Conservation (phyloP, 1,140 invertebrate species). For the Lordiphosa mommai region DNA sequence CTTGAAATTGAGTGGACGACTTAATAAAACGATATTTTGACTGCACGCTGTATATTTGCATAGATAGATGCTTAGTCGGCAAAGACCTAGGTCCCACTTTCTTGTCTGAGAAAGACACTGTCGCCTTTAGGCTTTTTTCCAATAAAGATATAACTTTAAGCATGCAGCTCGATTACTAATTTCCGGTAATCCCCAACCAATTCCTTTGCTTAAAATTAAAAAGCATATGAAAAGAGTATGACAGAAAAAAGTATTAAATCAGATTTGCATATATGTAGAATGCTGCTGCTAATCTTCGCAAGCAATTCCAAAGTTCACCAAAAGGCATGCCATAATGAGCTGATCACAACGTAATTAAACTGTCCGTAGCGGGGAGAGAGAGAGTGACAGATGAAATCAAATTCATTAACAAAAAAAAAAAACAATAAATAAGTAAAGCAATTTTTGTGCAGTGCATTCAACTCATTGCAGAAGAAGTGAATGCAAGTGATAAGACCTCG, state of each 20-base stretch:
- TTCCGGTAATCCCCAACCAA: background rate
- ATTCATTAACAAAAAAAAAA: slow-evolving; percentile 20
- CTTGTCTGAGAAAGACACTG: too few relatives aligned
- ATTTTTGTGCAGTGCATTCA: slow-evolving; percentile 59
- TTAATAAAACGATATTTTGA: too few relatives aligned
- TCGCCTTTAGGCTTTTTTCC: too few relatives aligned
- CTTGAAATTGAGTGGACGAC: too few relatives aligned
- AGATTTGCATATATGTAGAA: slow-evolving; percentile 41
- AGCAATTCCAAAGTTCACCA: slow-evolving; percentile 63
- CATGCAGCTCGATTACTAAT: slow-evolving; percentile 8
- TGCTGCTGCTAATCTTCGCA: slow-evolving; percentile 48
- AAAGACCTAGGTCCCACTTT: too few relatives aligned
- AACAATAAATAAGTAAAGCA: background rate
- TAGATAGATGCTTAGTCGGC: too few relatives aligned
- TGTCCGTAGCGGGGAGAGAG: background rate
- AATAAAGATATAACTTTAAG: too few relatives aligned
- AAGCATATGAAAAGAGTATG: slow-evolving; percentile 17
- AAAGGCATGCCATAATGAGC: slow-evolving; percentile 43
- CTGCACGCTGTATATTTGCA: too few relatives aligned
- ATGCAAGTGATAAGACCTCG: slow-evolving; percentile 49
- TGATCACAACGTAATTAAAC: slow-evolving; percentile 42
- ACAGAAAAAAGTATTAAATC: slow-evolving; percentile 24
- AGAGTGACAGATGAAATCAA: slow-evolving; percentile 10
- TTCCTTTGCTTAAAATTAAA: background rate
- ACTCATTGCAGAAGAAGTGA: slow-evolving; percentile 29